Conservation (phyloP, 2,113 vertebrate species). For the Cochlearius cochlearius region DNA sequence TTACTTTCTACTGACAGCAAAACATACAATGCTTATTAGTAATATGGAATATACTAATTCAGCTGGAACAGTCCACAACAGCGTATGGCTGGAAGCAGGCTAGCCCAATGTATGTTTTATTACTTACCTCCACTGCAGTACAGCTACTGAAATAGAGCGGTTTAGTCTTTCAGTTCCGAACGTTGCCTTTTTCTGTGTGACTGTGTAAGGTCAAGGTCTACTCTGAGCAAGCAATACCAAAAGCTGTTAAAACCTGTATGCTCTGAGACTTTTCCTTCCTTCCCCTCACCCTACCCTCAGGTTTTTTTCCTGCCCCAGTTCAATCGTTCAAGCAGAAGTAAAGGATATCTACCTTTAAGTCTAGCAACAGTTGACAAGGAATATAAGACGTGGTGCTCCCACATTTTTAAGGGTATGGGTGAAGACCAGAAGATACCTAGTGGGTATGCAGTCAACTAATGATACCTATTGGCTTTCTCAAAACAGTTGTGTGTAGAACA, state of each 20-base stretch:
- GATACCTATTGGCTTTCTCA: not conserved
- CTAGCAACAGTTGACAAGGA: not conserved
- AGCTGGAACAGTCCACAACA: not conserved
- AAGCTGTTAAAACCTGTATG: not conserved
- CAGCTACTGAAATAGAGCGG: accelerated
- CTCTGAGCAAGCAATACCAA: not conserved
- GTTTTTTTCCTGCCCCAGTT: not conserved
- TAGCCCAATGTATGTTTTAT: not conserved
- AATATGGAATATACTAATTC: not conserved
- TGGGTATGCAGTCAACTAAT: not conserved
- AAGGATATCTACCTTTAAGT: not conserved
- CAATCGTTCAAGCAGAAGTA: not conserved
- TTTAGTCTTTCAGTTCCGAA: not conserved
- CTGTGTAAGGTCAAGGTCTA: not conserved
- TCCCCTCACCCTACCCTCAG: not conserved
- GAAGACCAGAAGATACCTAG: not conserved
- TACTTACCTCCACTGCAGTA: not conserved
- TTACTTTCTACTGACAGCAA: not conserved
- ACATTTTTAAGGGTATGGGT: not conserved
- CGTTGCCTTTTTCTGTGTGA: not conserved
- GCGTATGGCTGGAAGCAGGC: not conserved
- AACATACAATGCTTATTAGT: not conserved
- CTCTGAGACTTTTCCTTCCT: not conserved
- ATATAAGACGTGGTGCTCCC: not conserved
- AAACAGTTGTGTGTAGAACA: not conserved